Evolutionary conservation across 2,797 vertebrate species (phyloP), one percentile per base, ranked within the genome.

Genomic region (Sylvia borin): DNA sequence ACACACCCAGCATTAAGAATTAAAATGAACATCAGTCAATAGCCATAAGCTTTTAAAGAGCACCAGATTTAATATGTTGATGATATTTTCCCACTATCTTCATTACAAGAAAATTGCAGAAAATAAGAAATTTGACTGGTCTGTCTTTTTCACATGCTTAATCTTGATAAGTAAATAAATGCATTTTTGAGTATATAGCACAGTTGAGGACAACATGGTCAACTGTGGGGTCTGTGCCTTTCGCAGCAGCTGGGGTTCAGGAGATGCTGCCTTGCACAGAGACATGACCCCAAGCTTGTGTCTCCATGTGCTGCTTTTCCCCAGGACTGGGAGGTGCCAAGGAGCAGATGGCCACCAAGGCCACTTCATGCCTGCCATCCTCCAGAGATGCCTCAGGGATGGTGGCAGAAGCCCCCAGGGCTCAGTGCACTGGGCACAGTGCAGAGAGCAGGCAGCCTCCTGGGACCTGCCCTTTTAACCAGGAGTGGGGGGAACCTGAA

Each of bases 401-500:
- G 27, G n/a, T 5, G 3, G 43, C 20, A 70, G 60, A 51, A 45
- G 54, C 8, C 24, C 20, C 22, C 19, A 3, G 54, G n/a, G 16
- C 62, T 74, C 45, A 34, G 36, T 3, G 24, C 25, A 12, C 19
- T 0, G 0, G 36, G 5, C 9, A 58, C 26, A 27, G 7, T 15
- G 3, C 0, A 2, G 27, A 42, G 20, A 47, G 6, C 55, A 8
- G 16, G 11, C 0, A 0, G 10, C 17, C 51, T 78, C 40, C 27
- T 5, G 47, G 25, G 11, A 40, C 70, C 85, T 66, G n/a, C 29
- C 7, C 21, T 50, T 73, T 31, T 11, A 66, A 79, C 24, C 20
- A 51, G 36, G 9, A 47, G 4, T 5, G 8, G 2, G 13, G 9
- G 22, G 25, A 64, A 43, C 16, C 36, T 73, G 64, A 76, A 58